Base-by-base conservation (phyloP, 1,140 invertebrate species). In the Eulimnadia texana region DNA sequence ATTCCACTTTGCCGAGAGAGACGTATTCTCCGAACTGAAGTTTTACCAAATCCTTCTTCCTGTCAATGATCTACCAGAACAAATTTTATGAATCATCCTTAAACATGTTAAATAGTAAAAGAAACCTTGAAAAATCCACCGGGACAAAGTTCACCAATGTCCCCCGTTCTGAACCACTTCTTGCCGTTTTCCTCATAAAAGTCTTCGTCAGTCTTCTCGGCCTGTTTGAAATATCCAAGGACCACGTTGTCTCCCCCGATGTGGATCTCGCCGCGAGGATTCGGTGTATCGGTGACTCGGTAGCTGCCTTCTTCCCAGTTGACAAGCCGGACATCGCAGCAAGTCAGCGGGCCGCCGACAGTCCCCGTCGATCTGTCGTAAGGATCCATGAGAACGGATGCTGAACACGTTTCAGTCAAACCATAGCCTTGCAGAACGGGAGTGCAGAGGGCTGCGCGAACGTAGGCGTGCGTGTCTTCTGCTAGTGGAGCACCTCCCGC, bases 21-120 rank as follows among this genome's bases (percentile, higher is more conserved):
- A 97, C 90, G 71, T 98, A 99, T 77, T 99, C 96, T 54, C 96
- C 96, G 27, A 90, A 84, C 75, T 98, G 93, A 6, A 98, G 76
- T 76, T 99, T 99, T 9, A 99, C 91, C 62, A 99, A 79, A 77
- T 99, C 95, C 74, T 99, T 99, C 76, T 97, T 98, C 62, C 95
- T 88, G 75, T 98, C 93, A 90, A 64, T 33, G 1, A 57, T 29
- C 55, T 57, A 19, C 6, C 11, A n/a, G 25, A 27, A n/a, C 28
- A 3, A 57, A 33, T 16, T 42, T 42, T 42, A 42, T 42, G 33
- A 16, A 6, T 42, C 6, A 16, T 42, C 6, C 6, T 42, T 9
- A 42, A 6, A 42, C 33, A 16, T 42, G 33, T 16, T 9, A 42
- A 42, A 9, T 42, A 42, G 33, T 42, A 42, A 42, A 42, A 42